Conservation (phyloP, 2,888 invertebrate species). For the Cantharis nigra region DNA sequence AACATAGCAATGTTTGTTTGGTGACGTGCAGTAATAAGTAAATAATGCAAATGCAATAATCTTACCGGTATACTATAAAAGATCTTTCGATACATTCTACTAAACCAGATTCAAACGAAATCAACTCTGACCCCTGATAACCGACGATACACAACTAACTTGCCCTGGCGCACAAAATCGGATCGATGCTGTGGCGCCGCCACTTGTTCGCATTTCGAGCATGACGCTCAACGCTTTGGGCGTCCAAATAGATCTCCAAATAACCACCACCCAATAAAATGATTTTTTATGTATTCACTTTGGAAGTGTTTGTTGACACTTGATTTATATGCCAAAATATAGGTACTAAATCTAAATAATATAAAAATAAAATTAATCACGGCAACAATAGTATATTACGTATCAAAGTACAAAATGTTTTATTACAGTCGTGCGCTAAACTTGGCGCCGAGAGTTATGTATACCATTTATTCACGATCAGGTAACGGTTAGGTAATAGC, state of each 20-base stretch:
- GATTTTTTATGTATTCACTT: background rate
- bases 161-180: slow-evolving; percentile 38
- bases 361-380: background rate
- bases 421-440: too few relatives aligned
- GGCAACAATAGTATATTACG: background rate
- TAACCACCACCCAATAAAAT: slow-evolving; percentile 26
- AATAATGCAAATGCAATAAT: background rate
- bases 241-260: slow-evolving; percentile 35
- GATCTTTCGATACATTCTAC: slow-evolving; percentile 21
- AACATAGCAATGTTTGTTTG: background rate
- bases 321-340: background rate
- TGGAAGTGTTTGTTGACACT: background rate
- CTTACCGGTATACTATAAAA: background rate
- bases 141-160: slow-evolving; percentile 32
- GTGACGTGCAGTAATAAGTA: background rate
- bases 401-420: too few relatives aligned
- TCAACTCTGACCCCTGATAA: slow-evolving; percentile 33
- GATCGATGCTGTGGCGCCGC: slow-evolving; percentile 38
- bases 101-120: slow-evolving; percentile 20
- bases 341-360: background rate
- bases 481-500: too few relatives aligned
- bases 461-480: too few relatives aligned
- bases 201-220: slow-evolving; percentile 29
- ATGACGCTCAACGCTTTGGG: slow-evolving; percentile 28
- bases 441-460: too few relatives aligned